Conservation (phyloP, 2,888 invertebrate species). For the Halictus quadricinctus region DNA sequence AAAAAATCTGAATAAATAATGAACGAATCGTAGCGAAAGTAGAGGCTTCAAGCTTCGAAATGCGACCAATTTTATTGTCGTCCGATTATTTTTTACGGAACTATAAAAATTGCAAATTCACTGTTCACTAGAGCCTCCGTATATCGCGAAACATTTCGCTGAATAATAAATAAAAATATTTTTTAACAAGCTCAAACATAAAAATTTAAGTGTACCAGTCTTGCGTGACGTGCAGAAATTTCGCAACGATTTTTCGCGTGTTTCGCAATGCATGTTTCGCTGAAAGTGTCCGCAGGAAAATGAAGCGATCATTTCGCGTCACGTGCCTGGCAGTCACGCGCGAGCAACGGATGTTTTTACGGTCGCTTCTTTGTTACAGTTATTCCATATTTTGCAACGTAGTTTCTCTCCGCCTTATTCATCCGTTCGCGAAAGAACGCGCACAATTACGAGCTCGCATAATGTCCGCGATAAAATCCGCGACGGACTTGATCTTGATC, state of each 20-base stretch:
- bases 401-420: slow-evolving; percentile 2
- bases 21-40: not conserved
- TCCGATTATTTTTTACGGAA: not conserved
- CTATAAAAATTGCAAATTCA: not conserved
- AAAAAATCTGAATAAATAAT: not conserved
- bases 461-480: not conserved
- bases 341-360: not conserved
- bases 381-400: slow-evolving; percentile 1
- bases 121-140: not conserved
- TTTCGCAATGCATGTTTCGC: not conserved
- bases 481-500: slow-evolving; percentile 13
- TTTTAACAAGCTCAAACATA: not conserved
- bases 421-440: not conserved
- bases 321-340: not conserved
- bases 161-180: not conserved
- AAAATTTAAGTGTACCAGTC: not conserved
- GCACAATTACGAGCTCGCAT: not conserved
- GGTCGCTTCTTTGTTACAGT: slow-evolving; percentile 11
- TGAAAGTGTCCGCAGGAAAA: not conserved
- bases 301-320: not conserved
- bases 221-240: not conserved
- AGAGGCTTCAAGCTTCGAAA: not conserved
- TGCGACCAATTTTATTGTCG: not conserved
- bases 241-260: not conserved
- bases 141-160: not conserved